A percentile compares a stretch with the other conserved stretches of the same genome.
Conservation (phyloP, 1,140 invertebrate genomes). For the Homalodisca vitripennis region DNA sequence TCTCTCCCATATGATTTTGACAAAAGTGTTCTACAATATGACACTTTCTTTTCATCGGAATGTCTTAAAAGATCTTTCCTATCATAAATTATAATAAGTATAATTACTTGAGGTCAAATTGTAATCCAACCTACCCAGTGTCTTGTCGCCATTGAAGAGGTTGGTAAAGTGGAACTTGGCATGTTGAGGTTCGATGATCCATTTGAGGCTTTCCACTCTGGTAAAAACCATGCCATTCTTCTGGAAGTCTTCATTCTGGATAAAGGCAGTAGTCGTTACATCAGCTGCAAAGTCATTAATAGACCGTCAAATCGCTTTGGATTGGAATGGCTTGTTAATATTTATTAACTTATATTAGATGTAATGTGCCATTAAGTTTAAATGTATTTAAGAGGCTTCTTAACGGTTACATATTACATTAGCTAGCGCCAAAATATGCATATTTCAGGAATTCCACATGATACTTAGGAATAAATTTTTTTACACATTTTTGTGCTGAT, state of each 20-base stretch:
- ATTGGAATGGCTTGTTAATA: not conserved
- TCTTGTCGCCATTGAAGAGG: constrained; percentile 40
- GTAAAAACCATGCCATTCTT: constrained; percentile 33
- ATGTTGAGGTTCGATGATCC: constrained; percentile 33
- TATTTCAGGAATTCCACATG: no score
- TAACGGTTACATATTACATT: no score
- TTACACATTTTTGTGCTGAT: no score
- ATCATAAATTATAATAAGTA: no score
- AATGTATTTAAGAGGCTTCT: no score
- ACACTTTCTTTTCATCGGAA: no score
- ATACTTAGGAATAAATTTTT: no score
- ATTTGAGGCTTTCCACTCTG: constrained; percentile 33
- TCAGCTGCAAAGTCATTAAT: constrained; percentile 36
- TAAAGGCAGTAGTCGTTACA: constrained; percentile 14
- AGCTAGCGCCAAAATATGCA: no score
- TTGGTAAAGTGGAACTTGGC: constrained; percentile 39
- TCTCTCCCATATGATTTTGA: no score
- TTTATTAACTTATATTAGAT: not conserved
- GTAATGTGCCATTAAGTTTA: not conserved
- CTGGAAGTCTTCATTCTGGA: constrained; percentile 25
- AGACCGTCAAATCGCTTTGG: constrained; percentile 2
- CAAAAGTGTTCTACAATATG: no score
- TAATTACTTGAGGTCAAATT: no score
- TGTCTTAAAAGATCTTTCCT: no score
- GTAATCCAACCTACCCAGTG: constrained; percentile 38